Evolutionary conservation across 2,113 vertebrate species (phyloP).

Genomic region (Carlito syrichta): DNA sequence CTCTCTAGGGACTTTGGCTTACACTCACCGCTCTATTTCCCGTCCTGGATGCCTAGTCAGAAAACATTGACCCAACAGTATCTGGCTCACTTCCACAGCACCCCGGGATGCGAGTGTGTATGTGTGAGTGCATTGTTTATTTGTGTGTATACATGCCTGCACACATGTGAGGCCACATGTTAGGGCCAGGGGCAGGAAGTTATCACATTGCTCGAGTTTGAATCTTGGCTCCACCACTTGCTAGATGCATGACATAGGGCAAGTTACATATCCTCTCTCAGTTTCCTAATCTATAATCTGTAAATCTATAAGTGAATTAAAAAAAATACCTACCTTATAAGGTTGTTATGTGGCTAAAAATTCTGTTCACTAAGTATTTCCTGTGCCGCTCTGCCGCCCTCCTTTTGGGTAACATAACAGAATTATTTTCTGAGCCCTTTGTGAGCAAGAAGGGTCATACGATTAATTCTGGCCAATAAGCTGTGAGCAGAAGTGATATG

Average conservation of each 20-base stretch:
- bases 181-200: neutral
- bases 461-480: neutral
- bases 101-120: neutral
- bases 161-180: neutral
- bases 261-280: neutral
- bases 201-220: neutral
- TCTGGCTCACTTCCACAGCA: neutral
- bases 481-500: neutral
- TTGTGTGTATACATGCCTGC: neutral
- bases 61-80: neutral
- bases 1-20: conserved; percentile 22
- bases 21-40: neutral
- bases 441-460: neutral
- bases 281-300: neutral
- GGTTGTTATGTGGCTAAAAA: neutral
- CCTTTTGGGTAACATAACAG: neutral
- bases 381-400: neutral
- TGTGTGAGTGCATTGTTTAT: neutral
- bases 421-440: neutral
- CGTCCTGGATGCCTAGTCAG: neutral
- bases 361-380: conserved; percentile 11
- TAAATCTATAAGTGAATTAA: neutral
- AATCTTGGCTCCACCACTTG: neutral
- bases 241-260: neutral
- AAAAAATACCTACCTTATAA: neutral